phyloP scores from a whole-genome alignment of 2,113 vertebrate genomes.

The Nothoprocta pentlandii region DNA sequence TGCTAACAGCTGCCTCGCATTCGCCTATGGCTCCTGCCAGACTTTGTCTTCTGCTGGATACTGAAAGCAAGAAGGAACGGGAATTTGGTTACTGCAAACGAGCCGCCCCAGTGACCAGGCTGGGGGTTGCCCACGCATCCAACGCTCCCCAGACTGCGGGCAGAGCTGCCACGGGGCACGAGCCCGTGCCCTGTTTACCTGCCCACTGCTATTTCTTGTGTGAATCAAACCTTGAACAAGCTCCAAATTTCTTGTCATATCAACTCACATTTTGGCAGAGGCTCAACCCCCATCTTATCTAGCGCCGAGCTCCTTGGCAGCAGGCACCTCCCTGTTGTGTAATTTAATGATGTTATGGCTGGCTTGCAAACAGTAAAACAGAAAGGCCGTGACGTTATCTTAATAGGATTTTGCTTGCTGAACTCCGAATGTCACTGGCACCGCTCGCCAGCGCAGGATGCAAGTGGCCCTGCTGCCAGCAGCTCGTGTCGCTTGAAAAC shows the following conservation, averaged over 20 bases:
- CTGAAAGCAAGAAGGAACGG: background rate
- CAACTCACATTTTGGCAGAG: constrained; percentile 54
- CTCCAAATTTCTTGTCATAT: constrained; percentile 59
- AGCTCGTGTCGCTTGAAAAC: background rate
- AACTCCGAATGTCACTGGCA: background rate
- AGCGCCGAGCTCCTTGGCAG: constrained; percentile 71
- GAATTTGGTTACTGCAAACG: background rate
- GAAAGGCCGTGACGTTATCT: constrained; percentile 68
- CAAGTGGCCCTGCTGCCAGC: background rate
- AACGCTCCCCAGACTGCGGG: background rate
- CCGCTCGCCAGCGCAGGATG: background rate
- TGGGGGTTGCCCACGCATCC: background rate
- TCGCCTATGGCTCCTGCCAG: background rate
- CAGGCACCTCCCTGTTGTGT: constrained; percentile 69
- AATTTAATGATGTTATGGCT: constrained; percentile 68
- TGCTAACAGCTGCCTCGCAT: background rate
- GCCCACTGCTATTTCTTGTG: background rate
- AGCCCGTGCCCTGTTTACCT: constrained; percentile 7
- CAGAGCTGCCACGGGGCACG: background rate
- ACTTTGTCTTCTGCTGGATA: rapidly evolving
- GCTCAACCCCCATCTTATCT: constrained; percentile 69
- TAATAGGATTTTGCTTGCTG: constrained; percentile 64
- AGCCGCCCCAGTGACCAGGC: background rate
- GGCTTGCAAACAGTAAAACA: constrained; percentile 72
- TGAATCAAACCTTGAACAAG: constrained; percentile 9